These are phyloP conservation scores for Apantesis nais DNA, from an alignment of 2,888 invertebrate genomes.

Conservation along the genomic window DNA sequence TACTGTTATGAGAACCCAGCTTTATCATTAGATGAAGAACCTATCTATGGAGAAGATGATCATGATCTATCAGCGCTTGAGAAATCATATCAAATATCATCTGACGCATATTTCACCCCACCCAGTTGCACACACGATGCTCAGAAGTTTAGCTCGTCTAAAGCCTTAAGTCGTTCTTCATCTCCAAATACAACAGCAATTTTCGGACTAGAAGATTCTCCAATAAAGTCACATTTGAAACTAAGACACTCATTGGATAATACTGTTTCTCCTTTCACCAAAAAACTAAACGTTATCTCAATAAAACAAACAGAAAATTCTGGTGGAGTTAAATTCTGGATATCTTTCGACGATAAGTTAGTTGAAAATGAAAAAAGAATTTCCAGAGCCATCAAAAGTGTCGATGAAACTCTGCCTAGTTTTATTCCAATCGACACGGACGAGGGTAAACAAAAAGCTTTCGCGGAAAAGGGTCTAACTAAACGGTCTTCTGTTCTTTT, in stretches of 20 bases:
- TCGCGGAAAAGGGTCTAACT: conserved; percentile 17
- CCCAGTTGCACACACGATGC: conserved; percentile 8
- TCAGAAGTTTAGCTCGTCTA: conserved; percentile 10
- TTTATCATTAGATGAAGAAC: conserved; percentile 20
- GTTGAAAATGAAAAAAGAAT: conserved; percentile 41
- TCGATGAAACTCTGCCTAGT: conserved; percentile 66
- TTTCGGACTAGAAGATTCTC: conserved; percentile 65
- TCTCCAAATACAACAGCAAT: conserved; percentile 57
- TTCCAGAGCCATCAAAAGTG: conserved; percentile 34
- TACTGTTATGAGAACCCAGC: conserved; percentile 12
- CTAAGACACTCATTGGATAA: conserved; percentile 12
- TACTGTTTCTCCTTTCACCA: conserved; percentile 67
- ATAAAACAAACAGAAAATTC: conserved; percentile 75
- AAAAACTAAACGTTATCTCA: conserved; percentile 64
- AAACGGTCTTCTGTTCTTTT: conserved; percentile 33
- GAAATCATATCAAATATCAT: conserved; percentile 6
- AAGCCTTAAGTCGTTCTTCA: conserved; percentile 49
- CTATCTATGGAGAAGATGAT: conserved; percentile 24
- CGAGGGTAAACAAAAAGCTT: conserved; percentile 27
- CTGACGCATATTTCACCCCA: conserved; percentile 20
- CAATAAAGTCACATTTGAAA: conserved; percentile 50
- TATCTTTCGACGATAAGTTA: conserved; percentile 72
- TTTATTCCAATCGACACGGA: conserved; percentile 59
- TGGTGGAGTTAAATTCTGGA: conserved; percentile 79
- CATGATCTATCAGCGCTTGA: conserved; percentile 23